These are phyloP conservation scores for Nixonia krombeini DNA, from an alignment of 1,140 invertebrate genomes.

Conservation along the genomic window DNA sequence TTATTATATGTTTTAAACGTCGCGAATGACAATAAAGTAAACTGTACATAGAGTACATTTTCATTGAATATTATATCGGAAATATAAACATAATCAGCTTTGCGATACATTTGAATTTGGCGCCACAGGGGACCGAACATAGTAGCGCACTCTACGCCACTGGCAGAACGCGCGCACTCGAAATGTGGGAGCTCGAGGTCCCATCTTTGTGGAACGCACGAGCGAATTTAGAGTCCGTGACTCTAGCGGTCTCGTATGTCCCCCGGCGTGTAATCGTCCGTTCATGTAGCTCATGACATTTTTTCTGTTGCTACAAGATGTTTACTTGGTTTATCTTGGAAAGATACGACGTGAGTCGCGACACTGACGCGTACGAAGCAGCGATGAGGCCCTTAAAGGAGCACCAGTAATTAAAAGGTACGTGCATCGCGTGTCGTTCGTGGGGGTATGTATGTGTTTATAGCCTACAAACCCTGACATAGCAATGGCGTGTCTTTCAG, in stretches of 20 bases:
- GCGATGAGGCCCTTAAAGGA: conserved; percentile 52
- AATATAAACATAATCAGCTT: too few species aligned
- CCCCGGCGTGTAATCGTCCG: conserved; percentile 61
- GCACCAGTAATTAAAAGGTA: conserved; percentile 58
- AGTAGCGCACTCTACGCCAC: too few species aligned
- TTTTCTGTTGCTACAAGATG: conserved; percentile 68
- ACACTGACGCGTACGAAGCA: conserved; percentile 54
- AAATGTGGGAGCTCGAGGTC: neutral
- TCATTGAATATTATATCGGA: too few species aligned
- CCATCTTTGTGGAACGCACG: neutral
- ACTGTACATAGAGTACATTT: too few species aligned
- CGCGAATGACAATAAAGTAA: too few species aligned
- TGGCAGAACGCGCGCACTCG: too few species aligned
- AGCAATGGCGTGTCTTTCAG: conserved; percentile 59
- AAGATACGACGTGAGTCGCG: conserved; percentile 54
- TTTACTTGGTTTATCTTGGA: conserved; percentile 62
- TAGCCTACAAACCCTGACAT: conserved; percentile 67
- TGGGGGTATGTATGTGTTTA: conserved; percentile 58
- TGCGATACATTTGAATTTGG: too few species aligned
- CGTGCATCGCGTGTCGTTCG: conserved; percentile 30
- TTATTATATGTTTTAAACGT: too few species aligned
- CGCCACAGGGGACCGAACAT: too few species aligned
- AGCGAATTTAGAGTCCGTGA: conserved; percentile 50
- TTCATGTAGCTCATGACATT: conserved; percentile 67
- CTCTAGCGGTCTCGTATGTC: conserved; percentile 44